Conservation (phyloP, 2,888 invertebrate genomes). For the Mesorhabditis spiculigera region DNA sequence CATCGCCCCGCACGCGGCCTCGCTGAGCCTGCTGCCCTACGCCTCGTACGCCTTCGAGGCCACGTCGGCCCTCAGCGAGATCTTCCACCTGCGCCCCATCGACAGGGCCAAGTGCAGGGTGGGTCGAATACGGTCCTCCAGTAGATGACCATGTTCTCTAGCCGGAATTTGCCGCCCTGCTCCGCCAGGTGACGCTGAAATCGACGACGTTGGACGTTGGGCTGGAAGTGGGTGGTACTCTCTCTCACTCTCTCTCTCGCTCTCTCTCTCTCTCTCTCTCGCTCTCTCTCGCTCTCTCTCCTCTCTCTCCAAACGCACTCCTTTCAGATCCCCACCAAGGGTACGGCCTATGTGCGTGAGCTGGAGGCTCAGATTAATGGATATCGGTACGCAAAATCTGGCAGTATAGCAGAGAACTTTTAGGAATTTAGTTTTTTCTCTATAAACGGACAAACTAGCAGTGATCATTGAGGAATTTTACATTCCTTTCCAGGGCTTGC, state of each 20-base stretch:
- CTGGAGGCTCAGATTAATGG: neutral
- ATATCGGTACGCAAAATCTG: neutral
- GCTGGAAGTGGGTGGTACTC: no score
- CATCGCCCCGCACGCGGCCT: neutral
- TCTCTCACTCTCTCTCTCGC: no score
- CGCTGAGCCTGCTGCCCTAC: conserved; percentile 6
- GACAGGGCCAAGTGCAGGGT: neutral
- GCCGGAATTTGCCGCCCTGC: neutral
- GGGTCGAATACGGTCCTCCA: neutral
- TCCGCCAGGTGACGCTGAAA: neutral
- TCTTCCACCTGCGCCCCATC: neutral
- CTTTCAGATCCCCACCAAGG: no score
- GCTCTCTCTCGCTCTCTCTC: no score
- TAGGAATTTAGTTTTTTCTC: no score
- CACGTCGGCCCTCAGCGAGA: conserved; percentile 5
- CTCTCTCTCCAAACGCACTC: no score
- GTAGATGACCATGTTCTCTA: neutral
- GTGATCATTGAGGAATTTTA: neutral
- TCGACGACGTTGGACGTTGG: no score
- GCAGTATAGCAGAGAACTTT: neutral
- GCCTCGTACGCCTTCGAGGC: neutral
- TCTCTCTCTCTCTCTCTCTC: no score
- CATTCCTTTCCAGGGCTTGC: neutral
- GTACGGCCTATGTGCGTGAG: neutral
- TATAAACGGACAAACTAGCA: no score